phyloP scores from a whole-genome alignment of 92 coral and sea anemone genomes.

The Bergia puertoricense region DNA sequence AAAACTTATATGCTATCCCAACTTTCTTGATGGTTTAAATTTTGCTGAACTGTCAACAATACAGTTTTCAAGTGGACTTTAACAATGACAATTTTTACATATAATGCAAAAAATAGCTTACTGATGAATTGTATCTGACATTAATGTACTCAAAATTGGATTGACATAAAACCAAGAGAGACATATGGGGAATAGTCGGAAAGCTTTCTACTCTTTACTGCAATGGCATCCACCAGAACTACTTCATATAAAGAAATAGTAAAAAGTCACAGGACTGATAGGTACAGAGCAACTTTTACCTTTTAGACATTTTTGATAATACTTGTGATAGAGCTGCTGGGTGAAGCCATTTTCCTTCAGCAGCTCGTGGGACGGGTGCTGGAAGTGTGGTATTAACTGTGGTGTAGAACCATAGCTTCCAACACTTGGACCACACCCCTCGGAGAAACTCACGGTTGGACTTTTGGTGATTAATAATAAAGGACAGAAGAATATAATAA shows the following conservation, averaged over 20 bases:
- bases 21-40: no score
- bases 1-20: no score
- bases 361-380: constrained; percentile 97
- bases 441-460: constrained; percentile 61
- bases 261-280: neutral
- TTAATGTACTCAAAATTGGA: neutral
- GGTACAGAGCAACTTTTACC: constrained; percentile 51
- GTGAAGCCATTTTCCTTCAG: constrained; percentile 93
- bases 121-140: no score
- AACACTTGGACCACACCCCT: constrained; percentile 57
- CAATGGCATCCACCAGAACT: neutral
- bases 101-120: no score
- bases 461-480: constrained; percentile 16
- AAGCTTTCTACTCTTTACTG: no score
- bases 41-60: no score
- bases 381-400: constrained; percentile 95
- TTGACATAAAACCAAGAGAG: neutral
- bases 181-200: no score
- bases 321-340: constrained; percentile 92
- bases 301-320: constrained; percentile 85
- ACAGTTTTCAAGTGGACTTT: no score
- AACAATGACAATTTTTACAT: no score
- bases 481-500: neutral
- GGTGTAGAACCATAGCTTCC: constrained; percentile 94
- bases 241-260: neutral